A percentile compares a stretch with the other conserved stretches of the same genome.
phyloP scores from a whole-genome alignment of 2,888 invertebrate species.

The Hyalella azteca region DNA sequence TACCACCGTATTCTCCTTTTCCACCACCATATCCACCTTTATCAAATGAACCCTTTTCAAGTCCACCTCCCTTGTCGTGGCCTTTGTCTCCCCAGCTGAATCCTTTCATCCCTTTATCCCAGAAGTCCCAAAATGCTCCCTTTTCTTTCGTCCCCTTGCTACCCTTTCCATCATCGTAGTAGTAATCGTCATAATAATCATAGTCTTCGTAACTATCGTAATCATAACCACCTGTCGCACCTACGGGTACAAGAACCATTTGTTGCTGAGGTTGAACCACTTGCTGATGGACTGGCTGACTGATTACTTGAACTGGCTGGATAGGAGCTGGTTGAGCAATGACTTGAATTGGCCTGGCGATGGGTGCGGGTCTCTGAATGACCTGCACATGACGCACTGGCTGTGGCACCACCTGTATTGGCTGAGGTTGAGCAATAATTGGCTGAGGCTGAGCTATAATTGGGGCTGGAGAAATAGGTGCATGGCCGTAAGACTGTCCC shows the following conservation, averaged over 20 bases:
- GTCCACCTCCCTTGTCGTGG: background rate
- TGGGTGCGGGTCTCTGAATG: background rate
- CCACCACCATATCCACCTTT: background rate
- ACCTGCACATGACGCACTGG: background rate
- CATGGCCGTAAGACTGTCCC: background rate
- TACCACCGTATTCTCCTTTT: background rate
- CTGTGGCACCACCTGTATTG: slow-evolving; percentile 1
- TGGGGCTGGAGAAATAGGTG: background rate
- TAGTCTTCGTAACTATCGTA: slow-evolving; percentile 19
- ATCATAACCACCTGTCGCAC: background rate
- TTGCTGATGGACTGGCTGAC: background rate
- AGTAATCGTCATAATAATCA: slow-evolving; percentile 13
- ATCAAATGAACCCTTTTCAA: background rate
- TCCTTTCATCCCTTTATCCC: slow-evolving; percentile 26
- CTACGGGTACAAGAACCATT: background rate
- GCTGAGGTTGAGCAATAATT: background rate
- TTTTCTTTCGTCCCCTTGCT: background rate
- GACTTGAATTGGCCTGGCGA: background rate
- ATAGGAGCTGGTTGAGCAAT: background rate
- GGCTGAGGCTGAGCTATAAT: background rate
- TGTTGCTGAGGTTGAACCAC: background rate
- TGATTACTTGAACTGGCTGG: background rate
- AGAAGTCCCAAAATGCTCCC: slow-evolving; percentile 29
- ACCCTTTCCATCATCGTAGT: background rate
- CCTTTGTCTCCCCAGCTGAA: background rate